Evolutionary conservation across 2,797 vertebrate species (phyloP).

Genomic region (Sebastes iracundus): DNA sequence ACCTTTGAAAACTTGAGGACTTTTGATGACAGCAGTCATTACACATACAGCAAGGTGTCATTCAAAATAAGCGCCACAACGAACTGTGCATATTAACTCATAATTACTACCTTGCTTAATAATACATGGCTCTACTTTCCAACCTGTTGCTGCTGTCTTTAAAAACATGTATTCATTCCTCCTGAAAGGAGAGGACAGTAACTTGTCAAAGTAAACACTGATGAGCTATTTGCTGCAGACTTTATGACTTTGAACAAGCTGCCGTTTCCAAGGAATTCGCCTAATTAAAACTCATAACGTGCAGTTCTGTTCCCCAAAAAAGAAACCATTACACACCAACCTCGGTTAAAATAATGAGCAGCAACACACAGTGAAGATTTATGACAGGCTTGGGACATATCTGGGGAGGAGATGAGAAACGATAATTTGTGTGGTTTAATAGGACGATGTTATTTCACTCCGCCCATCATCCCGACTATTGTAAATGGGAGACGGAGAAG

Average conservation of each 20-base stretch:
- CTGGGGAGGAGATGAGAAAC: conserved; percentile 56
- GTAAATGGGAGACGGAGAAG: not conserved
- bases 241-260: conserved; percentile 26
- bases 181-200: not conserved
- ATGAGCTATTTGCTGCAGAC: not conserved
- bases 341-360: conserved; percentile 53
- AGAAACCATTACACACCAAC: conserved; percentile 25
- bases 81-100: not conserved
- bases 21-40: too few relatives aligned
- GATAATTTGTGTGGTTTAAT: conserved; percentile 63
- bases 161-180: not conserved
- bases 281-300: conserved; percentile 48
- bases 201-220: conserved; percentile 10
- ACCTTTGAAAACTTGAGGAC: too few relatives aligned
- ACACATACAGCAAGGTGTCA: not conserved
- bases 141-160: not conserved
- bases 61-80: not conserved
- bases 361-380: conserved; percentile 49
- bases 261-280: conserved; percentile 4
- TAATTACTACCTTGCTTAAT: not conserved
- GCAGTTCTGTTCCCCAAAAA: conserved; percentile 12
- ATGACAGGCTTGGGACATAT: conserved; percentile 49
- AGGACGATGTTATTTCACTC: conserved; percentile 40
- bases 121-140: not conserved
- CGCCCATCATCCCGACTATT: conserved; percentile 20